These are phyloP conservation scores for Poeciliopsis presidionis DNA, from an alignment of 2,797 vertebrate genomes.

Conservation along the genomic window DNA sequence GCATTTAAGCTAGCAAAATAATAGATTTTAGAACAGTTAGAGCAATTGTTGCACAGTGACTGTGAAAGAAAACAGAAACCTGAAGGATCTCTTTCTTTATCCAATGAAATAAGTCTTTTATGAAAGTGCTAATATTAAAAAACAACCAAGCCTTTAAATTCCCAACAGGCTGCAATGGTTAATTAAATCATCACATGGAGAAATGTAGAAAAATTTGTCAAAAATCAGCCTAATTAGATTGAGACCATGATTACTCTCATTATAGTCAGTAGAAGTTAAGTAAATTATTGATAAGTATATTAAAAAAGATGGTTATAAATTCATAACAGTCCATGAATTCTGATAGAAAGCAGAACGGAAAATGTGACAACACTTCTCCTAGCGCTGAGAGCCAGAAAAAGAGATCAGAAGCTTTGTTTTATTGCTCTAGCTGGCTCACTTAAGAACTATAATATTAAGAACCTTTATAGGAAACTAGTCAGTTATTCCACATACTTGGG, in stretches of 20 bases:
- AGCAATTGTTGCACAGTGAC: conserved; percentile 1
- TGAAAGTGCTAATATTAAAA: neutral
- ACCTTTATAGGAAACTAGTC: conserved; percentile 56
- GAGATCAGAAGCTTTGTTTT: conserved; percentile 35
- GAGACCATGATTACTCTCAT: conserved; percentile 33
- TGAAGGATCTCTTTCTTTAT: conserved; percentile 1
- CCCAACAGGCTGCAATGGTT: conserved; percentile 29
- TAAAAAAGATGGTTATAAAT: conserved; percentile 21
- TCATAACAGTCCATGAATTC: conserved; percentile 5
- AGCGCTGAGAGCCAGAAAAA: conserved; percentile 28
- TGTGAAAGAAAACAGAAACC: conserved; percentile 1
- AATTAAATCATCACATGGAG: conserved; percentile 31
- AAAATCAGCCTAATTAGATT: conserved; percentile 45
- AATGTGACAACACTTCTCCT: conserved; percentile 43
- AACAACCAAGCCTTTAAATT: neutral
- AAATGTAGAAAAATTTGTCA: conserved; percentile 40
- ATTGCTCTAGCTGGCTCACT: conserved; percentile 32
- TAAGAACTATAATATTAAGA: conserved; percentile 31
- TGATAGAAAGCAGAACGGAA: conserved; percentile 34
- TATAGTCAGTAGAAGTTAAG: conserved; percentile 21
- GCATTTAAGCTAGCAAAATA: neutral
- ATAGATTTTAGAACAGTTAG: conserved; percentile 5
- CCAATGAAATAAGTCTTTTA: neutral
- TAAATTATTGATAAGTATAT: conserved; percentile 24
- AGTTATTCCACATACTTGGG: conserved; percentile 58